Evolutionary conservation across 2,888 invertebrate species (phyloP).

Genomic region (Oxycera nigricornis): DNA sequence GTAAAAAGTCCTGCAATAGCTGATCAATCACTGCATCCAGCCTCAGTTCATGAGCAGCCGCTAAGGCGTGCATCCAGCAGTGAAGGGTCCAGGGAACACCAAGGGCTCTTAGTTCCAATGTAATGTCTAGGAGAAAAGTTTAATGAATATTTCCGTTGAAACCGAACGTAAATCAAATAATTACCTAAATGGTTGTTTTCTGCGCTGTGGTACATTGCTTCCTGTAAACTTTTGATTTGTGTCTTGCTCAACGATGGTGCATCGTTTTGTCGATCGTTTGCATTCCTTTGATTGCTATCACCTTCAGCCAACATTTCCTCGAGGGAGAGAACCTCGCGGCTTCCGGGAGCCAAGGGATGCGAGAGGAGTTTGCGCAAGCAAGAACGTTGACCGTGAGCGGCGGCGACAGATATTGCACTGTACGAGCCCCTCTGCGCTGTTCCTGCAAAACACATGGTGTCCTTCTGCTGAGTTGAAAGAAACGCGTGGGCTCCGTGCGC

Average conservation of each 20-base stretch:
- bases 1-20: constrained; percentile 85
- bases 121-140: constrained; percentile 70
- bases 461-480: constrained; percentile 82
- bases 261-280: constrained; percentile 57
- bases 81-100: constrained; percentile 92
- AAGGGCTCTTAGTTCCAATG: constrained; percentile 82
- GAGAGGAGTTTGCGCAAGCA: constrained; percentile 80
- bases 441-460: constrained; percentile 84
- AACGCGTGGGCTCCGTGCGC: constrained; percentile 89
- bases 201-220: constrained; percentile 93
- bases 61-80: constrained; percentile 90
- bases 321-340: constrained; percentile 79
- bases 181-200: constrained; percentile 87
- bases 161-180: constrained; percentile 44
- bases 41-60: constrained; percentile 84
- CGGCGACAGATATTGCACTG: constrained; percentile 88
- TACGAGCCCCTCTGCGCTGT: constrained; percentile 87
- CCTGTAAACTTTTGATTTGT: constrained; percentile 85
- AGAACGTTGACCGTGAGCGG: constrained; percentile 83
- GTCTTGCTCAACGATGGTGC: constrained; percentile 72
- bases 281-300: constrained; percentile 60
- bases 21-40: constrained; percentile 87
- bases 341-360: constrained; percentile 72
- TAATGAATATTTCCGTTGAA: no score
- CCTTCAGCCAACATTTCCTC: constrained; percentile 93